Conservation (phyloP, 2,797 vertebrate species). For the Benthosema pterotum region DNA sequence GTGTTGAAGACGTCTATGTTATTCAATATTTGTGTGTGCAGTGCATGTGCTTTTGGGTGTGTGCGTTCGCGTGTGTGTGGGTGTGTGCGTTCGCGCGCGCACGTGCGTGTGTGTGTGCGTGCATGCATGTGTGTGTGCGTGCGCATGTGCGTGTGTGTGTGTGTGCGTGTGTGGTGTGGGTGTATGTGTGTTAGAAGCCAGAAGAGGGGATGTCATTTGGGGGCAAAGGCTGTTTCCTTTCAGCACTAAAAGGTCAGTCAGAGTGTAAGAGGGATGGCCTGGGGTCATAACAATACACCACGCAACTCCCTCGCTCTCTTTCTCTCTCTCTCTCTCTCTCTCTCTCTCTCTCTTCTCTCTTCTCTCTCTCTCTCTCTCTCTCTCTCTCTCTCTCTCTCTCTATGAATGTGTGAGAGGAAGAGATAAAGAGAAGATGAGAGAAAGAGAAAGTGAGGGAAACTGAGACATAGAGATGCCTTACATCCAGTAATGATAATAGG, state of each 20-base stretch:
- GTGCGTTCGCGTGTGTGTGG: conserved; percentile 33
- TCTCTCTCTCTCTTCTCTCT: too few relatives aligned
- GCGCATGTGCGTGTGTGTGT: conserved; percentile 45
- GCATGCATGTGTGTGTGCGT: conserved; percentile 24
- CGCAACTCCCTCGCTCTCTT: conserved; percentile 9
- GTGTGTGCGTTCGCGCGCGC: conserved; percentile 26
- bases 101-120: conserved; percentile 25
- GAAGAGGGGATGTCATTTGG: conserved; percentile 32
- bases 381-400: too few relatives aligned
- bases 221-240: conserved; percentile 74
- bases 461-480: neutral
- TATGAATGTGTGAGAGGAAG: neutral
- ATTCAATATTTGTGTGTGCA: too few relatives aligned
- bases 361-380: too few relatives aligned
- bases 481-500: neutral
- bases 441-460: neutral
- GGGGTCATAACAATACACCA: conserved; percentile 80
- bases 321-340: too few relatives aligned
- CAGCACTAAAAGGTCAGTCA: conserved; percentile 79
- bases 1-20: too few relatives aligned
- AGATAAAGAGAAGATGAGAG: neutral
- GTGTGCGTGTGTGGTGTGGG: conserved; percentile 33
- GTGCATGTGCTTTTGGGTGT: conserved; percentile 43
- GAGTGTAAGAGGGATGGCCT: conserved; percentile 79
- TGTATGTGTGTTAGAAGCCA: conserved; percentile 24